phyloP scores from a whole-genome alignment of 2,797 vertebrate species.

The Florisuga fusca region DNA sequence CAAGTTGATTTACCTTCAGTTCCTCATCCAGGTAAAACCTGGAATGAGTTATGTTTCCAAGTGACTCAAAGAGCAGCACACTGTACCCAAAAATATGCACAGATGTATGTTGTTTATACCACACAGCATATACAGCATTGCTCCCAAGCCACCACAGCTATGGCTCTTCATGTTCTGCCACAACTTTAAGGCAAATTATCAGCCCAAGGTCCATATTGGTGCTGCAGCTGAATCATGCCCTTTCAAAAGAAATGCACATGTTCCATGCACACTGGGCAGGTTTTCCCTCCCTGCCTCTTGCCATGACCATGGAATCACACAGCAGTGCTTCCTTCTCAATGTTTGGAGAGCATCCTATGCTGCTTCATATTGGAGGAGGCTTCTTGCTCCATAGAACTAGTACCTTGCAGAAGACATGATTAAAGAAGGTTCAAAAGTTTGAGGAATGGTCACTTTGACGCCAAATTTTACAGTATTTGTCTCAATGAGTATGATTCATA shows the following conservation, averaged over 20 bases:
- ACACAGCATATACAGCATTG: background rate
- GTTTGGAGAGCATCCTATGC: background rate
- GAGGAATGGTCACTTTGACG: background rate
- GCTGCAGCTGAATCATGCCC: background rate
- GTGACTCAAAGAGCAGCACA: background rate
- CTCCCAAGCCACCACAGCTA: background rate
- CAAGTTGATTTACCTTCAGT: background rate
- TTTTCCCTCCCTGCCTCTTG: background rate
- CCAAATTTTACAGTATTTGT: background rate
- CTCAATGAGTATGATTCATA: background rate
- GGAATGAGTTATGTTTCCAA: background rate
- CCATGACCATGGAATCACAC: background rate
- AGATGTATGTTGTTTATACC: background rate
- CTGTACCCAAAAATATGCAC: background rate
- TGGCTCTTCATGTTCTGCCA: background rate
- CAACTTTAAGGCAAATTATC: background rate
- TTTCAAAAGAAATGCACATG: background rate
- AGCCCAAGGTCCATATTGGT: background rate
- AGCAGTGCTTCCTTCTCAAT: background rate
- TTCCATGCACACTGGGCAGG: background rate
- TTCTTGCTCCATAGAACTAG: background rate
- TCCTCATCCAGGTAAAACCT: background rate
- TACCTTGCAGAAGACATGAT: background rate
- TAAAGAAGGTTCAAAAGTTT: background rate
- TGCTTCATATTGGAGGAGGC: background rate